Evolutionary conservation across 2,113 vertebrate species (phyloP).

Genomic region (Laticauda colubrina): DNA sequence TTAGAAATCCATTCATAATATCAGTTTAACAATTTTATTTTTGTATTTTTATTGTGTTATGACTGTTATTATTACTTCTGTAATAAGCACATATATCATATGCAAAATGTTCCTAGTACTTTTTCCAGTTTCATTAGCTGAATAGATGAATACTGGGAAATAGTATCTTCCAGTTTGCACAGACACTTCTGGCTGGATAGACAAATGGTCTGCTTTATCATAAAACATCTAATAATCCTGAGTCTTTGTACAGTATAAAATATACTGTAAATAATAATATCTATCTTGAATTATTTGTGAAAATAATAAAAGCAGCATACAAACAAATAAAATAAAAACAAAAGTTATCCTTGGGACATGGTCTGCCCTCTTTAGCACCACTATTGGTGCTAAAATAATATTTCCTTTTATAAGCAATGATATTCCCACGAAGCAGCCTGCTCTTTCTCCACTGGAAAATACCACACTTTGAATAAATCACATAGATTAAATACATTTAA

Average conservation of each 20-base stretch:
- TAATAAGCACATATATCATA: not conserved
- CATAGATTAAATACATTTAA: slow-evolving; percentile 33
- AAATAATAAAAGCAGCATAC: not conserved
- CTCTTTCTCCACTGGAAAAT: not conserved
- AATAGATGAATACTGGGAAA: not conserved
- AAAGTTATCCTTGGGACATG: not conserved
- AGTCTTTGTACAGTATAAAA: slow-evolving; percentile 1
- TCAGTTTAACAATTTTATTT: not conserved
- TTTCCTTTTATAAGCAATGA: not conserved
- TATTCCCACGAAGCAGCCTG: not conserved
- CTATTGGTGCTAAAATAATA: not conserved
- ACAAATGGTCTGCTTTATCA: not conserved
- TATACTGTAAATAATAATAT: slow-evolving; percentile 12
- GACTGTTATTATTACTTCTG: not conserved
- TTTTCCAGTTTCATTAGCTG: not conserved
- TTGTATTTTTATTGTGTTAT: not conserved
- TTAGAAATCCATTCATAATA: not conserved
- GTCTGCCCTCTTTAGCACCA: not conserved
- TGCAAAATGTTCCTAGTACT: not conserved
- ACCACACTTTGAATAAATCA: not conserved
- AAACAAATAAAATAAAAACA: not conserved
- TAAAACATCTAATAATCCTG: not conserved
- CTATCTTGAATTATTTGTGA: not conserved
- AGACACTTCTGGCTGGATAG: not conserved
- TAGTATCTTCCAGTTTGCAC: not conserved